Conservation (phyloP, 1,140 invertebrate genomes). For the Rhynchophorus ferrugineus region DNA sequence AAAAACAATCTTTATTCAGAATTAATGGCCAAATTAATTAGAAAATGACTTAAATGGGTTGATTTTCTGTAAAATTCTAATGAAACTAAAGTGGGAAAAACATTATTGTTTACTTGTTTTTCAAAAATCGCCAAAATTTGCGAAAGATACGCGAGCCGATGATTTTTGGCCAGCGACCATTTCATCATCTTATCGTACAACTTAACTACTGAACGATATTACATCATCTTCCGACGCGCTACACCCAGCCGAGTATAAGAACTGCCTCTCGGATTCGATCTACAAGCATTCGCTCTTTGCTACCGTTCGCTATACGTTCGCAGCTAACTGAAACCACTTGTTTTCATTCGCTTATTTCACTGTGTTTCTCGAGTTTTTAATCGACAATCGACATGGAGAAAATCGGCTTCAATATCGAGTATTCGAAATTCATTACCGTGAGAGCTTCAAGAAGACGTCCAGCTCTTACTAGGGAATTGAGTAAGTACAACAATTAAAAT, state of each 20-base stretch:
- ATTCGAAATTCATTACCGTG: conserved; percentile 36
- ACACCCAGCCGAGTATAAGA: neutral
- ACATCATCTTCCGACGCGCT: conserved; percentile 8
- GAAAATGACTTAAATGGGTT: too few relatives aligned
- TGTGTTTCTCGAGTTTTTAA: neutral
- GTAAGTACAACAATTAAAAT: too few relatives aligned
- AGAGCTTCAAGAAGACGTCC: conserved; percentile 36
- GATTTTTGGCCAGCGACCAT: conserved; percentile 8
- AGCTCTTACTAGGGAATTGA: conserved; percentile 38
- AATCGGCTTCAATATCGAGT: conserved; percentile 26
- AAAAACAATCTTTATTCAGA: too few relatives aligned
- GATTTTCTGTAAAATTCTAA: too few relatives aligned
- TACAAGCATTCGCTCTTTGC: too few relatives aligned
- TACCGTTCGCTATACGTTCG: neutral
- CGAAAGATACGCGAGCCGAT: conserved; percentile 2
- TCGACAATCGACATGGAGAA: neutral
- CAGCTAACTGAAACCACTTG: neutral
- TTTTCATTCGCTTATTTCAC: neutral
- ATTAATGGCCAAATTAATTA: too few relatives aligned
- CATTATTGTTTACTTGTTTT: too few relatives aligned
- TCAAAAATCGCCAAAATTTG: too few relatives aligned
- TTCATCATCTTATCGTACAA: conserved; percentile 13
- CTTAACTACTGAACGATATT: neutral
- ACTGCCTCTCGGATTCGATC: too few relatives aligned
- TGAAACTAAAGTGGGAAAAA: too few relatives aligned